A percentile compares a stretch with the other conserved stretches of the same genome.
Evolutionary conservation across 2,888 invertebrate genomes (phyloP).

Genomic region (Hedychridium roseum): DNA sequence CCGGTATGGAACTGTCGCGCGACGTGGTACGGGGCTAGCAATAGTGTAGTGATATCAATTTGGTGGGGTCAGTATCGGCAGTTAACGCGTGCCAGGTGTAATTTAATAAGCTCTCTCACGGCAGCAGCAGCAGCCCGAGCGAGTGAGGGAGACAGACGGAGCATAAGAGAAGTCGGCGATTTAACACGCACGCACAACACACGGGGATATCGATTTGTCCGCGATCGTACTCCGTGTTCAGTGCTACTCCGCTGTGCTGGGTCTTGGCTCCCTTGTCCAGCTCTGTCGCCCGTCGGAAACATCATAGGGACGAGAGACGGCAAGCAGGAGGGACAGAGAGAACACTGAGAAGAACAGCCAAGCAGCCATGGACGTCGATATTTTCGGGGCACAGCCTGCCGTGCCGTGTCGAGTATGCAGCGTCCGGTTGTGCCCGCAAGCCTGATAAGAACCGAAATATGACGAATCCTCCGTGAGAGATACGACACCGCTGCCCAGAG

Average conservation of each 20-base stretch:
- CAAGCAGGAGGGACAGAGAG: too few species aligned
- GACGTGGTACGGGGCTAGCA: background rate
- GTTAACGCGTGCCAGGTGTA: conserved; percentile 42
- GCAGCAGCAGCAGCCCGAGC: too few species aligned
- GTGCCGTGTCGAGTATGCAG: conserved; percentile 43
- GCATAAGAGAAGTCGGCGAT: conserved; percentile 51
- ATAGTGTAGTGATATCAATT: background rate
- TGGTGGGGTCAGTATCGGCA: background rate
- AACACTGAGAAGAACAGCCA: too few species aligned
- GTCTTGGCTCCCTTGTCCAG: conserved; percentile 19
- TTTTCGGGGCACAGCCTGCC: conserved; percentile 56
- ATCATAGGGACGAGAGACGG: too few species aligned
- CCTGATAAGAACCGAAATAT: conserved; percentile 52
- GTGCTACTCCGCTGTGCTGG: conserved; percentile 46
- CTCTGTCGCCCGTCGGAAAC: conserved; percentile 31
- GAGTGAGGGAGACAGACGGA: too few species aligned
- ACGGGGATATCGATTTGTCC: conserved; percentile 59
- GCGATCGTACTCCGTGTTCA: conserved; percentile 41
- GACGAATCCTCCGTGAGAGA: conserved; percentile 30
- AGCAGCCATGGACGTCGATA: conserved; percentile 62
- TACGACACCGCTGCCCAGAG: too few species aligned
- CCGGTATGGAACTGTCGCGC: background rate
- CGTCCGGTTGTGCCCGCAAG: conserved; percentile 40
- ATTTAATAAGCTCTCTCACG: conserved; percentile 52
- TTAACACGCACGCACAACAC: too few species aligned